phyloP scores from a whole-genome alignment of 2,888 invertebrate species.

The Drosophila sordidula region DNA sequence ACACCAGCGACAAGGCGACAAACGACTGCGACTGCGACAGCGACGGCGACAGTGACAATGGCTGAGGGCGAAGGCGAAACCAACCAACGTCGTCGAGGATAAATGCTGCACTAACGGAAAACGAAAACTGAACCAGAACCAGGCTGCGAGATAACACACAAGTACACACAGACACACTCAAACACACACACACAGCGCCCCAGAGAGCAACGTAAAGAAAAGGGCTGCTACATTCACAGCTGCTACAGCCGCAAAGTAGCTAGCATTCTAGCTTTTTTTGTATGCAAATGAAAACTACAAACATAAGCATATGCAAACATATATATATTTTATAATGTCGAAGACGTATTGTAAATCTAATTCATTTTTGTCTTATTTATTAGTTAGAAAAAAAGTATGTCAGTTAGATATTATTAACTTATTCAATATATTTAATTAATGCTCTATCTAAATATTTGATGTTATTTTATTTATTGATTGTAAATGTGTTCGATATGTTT shows the following conservation, averaged over 20 bases:
- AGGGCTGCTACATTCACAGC: slow-evolving; percentile 44
- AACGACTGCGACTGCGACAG: slow-evolving; percentile 34
- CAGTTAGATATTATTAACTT: neutral
- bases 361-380: neutral
- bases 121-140: slow-evolving; percentile 69
- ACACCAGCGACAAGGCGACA: slow-evolving; percentile 47
- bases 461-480: no score
- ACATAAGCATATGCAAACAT: no score
- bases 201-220: slow-evolving; percentile 34
- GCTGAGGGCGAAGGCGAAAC: slow-evolving; percentile 52
- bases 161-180: slow-evolving; percentile 29
- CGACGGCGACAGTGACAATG: slow-evolving; percentile 49
- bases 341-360: neutral
- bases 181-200: slow-evolving; percentile 18
- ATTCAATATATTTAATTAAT: neutral
- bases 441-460: no score
- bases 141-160: slow-evolving; percentile 63
- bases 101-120: slow-evolving; percentile 71
- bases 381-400: neutral
- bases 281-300: neutral
- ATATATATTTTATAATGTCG: neutral
- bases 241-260: slow-evolving; percentile 38
- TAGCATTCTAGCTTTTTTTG: slow-evolving; percentile 8
- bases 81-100: slow-evolving; percentile 72
- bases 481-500: neutral